Evolutionary conservation across 2,888 invertebrate genomes (phyloP), one percentile per base, ranked within the genome.

Genomic region (Cataglyphis cursor): DNA sequence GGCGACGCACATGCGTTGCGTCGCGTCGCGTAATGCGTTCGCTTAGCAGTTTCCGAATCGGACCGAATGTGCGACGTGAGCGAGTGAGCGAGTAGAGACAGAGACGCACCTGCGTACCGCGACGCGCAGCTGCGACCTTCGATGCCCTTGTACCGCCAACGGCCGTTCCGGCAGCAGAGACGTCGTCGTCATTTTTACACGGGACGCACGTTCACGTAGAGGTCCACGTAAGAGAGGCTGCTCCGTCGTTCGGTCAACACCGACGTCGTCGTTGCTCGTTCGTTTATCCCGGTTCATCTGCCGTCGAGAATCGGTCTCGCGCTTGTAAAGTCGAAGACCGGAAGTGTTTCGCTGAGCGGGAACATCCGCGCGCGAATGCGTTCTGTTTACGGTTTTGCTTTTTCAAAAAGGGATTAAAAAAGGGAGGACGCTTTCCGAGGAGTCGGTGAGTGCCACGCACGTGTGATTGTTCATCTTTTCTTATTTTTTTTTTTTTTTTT

Each of bases 81-180:
- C 48, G 62, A 73, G 41, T 38, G 38, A 64, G 51, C 61, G 35
- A 21, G 28, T 41, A 54, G 65, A 65, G 68, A 65, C 48, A 38
- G 86, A 90, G 90, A 92, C 89, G 92, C 91, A 92, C 92, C 91
- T 92, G 91, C 90, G 91, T 89, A 83, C 48, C 70, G 76, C 81
- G 86, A 85, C 93, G 94, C 93, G 93, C 92, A 92, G 92, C 91
- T 94, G 92, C 93, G 94, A 94, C 94, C 94, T 94, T 94, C 92
- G 87, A 90, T 90, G 94, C 92, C 94, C 94, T 94, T 94, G 93
- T 87, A 78, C 81, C 91, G 88, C 80, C 88, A 87, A 35, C 72
- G 59, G 4, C 62, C 84, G 88, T 88, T 85, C 87, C 86, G 87
- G 83, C 87, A 89, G 87, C 87, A 86, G 88, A 81, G 81, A 18